Percentiles rank a stretch among this genome's conserved stretches.
Conservation (phyloP, 2,888 invertebrate genomes). For the Anagyrus pseudococci region DNA sequence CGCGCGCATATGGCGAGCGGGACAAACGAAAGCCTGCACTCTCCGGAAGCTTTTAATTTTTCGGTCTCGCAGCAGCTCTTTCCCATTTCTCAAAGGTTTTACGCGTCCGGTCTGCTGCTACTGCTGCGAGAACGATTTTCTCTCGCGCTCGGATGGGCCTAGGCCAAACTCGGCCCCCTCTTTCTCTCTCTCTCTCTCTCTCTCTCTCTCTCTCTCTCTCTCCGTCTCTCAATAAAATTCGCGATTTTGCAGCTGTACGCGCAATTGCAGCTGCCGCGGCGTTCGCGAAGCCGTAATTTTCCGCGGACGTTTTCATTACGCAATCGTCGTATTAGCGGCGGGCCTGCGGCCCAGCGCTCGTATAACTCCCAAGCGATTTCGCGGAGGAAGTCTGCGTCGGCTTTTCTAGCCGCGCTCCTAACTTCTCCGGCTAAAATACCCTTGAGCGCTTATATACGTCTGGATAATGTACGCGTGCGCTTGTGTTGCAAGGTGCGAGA, state of each 20-base stretch:
- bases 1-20: constrained; percentile 2
- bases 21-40: constrained; percentile 22
- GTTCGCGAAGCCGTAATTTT: constrained; percentile 28
- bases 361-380: too few relatives aligned
- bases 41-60: constrained; percentile 36
- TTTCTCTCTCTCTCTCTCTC: neutral
- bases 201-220: neutral
- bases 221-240: constrained; percentile 9
- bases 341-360: neutral
- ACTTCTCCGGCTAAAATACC: too few relatives aligned
- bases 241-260: constrained; percentile 23
- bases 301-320: constrained; percentile 10
- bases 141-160: neutral
- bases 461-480: too few relatives aligned
- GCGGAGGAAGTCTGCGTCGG: too few relatives aligned
- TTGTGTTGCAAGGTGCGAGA: too few relatives aligned
- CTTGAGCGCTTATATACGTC: too few relatives aligned
- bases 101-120: neutral
- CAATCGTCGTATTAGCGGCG: neutral
- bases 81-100: neutral
- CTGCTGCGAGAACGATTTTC: neutral
- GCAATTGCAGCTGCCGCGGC: constrained; percentile 21
- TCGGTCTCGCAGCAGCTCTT: constrained; percentile 2
- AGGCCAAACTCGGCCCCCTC: neutral
- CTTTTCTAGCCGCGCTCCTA: too few relatives aligned